A percentile compares a stretch with the other conserved stretches of the same genome.
Conservation (phyloP, 1,140 invertebrate species). For the Lepidurus couesii region DNA sequence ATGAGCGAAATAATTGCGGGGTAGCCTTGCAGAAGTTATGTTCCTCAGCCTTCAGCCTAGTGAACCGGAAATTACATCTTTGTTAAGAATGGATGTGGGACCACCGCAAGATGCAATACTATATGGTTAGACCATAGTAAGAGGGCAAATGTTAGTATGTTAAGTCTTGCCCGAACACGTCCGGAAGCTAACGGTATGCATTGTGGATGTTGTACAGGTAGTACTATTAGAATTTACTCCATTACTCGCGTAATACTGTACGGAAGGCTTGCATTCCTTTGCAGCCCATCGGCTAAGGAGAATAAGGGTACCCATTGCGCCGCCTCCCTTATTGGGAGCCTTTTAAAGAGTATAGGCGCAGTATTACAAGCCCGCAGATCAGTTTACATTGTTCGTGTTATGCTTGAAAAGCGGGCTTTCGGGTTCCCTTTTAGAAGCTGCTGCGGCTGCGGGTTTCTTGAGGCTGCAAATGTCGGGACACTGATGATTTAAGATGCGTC, state of each 20-base stretch:
- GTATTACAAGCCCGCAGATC: neutral
- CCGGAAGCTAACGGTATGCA: slow-evolving; percentile 13
- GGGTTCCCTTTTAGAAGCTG: neutral
- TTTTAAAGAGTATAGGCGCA: neutral
- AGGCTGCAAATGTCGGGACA: neutral
- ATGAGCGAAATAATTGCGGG: neutral
- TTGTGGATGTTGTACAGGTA: neutral
- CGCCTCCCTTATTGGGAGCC: neutral
- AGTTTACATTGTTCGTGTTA: slow-evolving; percentile 15
- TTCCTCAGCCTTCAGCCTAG: neutral
- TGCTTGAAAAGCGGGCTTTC: neutral
- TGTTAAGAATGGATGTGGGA: too few relatives aligned
- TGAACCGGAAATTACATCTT: neutral
- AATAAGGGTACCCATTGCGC: neutral
- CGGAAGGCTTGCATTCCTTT: neutral
- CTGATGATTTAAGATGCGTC: too few relatives aligned
- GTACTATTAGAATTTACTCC: neutral
- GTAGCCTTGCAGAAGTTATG: neutral
- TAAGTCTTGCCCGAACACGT: neutral
- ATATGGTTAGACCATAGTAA: neutral
- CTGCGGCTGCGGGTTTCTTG: neutral
- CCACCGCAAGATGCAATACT: too few relatives aligned
- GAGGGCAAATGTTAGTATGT: neutral
- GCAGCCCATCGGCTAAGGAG: neutral
- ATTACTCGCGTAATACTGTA: neutral